Evolutionary conservation across 2,888 invertebrate species (phyloP).

Genomic region (Sarcophaga carnaria): DNA sequence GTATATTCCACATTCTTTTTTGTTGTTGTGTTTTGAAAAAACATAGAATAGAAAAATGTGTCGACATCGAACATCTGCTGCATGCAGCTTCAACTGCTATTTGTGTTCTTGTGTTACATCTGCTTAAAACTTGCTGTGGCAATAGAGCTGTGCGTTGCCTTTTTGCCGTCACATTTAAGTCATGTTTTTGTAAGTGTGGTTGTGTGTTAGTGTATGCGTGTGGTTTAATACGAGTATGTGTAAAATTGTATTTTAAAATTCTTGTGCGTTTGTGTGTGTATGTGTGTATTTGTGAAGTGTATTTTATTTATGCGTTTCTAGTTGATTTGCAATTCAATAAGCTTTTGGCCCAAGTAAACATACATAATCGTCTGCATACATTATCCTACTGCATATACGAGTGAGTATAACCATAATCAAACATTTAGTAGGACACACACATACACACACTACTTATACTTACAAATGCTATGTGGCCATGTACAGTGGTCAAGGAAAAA

Average conservation of each 20-base stretch:
- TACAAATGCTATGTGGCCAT: not conserved
- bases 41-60: not conserved
- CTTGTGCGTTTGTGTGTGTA: conserved; percentile 8
- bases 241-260: not conserved
- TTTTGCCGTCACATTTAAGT: conserved; percentile 44
- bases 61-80: conserved; percentile 47
- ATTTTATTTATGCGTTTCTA: conserved; percentile 71
- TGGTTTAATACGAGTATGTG: not conserved
- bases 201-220: not conserved
- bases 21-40: conserved; percentile 5
- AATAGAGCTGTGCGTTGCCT: conserved; percentile 19
- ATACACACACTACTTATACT: not conserved
- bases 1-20: not conserved
- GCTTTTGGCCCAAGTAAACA: conserved; percentile 68
- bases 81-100: conserved; percentile 15
- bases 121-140: not conserved
- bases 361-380: conserved; percentile 67
- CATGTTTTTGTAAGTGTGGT: conserved; percentile 8
- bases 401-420: conserved; percentile 11
- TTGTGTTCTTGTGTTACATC: not conserved
- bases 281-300: conserved; percentile 16
- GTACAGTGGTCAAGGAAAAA: conserved; percentile 24
- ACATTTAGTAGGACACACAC: conserved; percentile 2
- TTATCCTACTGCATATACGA: conserved; percentile 50
- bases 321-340: conserved; percentile 74